These are phyloP conservation scores for Theristicus caerulescens DNA, from an alignment of 2,113 vertebrate genomes.

Conservation along the genomic window DNA sequence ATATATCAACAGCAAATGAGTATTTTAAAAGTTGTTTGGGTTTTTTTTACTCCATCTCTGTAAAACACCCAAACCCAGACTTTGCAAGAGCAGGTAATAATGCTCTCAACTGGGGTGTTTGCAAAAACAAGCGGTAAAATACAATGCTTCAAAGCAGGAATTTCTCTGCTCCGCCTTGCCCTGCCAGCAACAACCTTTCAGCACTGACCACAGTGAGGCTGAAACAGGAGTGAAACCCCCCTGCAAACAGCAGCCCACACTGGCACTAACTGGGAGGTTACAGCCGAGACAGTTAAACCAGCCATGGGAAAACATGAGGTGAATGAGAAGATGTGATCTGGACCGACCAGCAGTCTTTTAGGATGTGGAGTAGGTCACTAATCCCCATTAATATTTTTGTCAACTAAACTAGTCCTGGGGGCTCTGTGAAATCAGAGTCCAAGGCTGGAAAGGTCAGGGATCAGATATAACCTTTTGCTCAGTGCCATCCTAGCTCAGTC, in stretches of 20 bases:
- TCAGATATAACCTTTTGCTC: conserved; percentile 41
- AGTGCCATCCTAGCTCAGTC: neutral
- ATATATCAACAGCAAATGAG: neutral
- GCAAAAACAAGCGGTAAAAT: neutral
- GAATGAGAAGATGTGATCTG: neutral
- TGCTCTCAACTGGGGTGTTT: rapidly evolving
- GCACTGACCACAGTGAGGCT: neutral
- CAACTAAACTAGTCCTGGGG: neutral
- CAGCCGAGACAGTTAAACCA: neutral
- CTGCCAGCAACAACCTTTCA: neutral
- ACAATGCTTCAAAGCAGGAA: neutral
- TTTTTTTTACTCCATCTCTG: neutral
- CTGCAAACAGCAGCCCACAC: neutral
- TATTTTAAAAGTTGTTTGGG: neutral
- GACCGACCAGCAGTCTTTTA: neutral
- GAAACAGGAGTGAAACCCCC: neutral
- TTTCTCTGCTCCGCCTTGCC: neutral
- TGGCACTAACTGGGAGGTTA: neutral
- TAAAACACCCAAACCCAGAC: neutral
- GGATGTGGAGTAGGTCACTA: neutral
- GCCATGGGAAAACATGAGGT: rapidly evolving
- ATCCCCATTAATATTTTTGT: conserved; percentile 5
- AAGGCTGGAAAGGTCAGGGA: conserved; percentile 47
- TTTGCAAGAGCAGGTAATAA: neutral
- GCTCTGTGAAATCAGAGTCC: conserved; percentile 37